Evolutionary conservation across 2,888 invertebrate genomes (phyloP), one percentile per base, ranked within the genome.

Genomic region (Rutpela maculata): DNA sequence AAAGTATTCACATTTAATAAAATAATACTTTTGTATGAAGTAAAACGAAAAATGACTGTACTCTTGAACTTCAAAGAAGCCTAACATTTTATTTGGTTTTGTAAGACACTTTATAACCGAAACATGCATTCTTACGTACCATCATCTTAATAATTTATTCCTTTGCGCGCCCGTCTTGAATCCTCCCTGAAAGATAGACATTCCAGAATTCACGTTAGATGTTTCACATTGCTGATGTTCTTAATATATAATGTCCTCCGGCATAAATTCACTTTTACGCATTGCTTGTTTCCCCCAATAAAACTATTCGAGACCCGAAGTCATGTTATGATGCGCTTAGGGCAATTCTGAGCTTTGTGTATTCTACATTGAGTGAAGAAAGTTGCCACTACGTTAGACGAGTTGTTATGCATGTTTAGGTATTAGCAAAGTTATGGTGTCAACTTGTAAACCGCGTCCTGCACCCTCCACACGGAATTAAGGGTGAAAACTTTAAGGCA

Each of bases 191-290:
- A 50, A 50, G n/a, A 50, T n/a, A 50, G 50, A n/a, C 50, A 50
- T 50, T 50, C 50, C 50, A n/a, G 6, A 50, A n/a, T n/a, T 50
- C 50, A 50, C 12, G 6, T 15, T 50, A 50, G 50, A 50, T n/a
- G 50, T 50, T 50, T 50, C 50, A 50, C 50, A 50, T 50, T 50
- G n/a, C 12, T 50, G 50, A 43, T 43, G 43, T 12, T 43, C 15
- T n/a, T 50, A 50, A 50, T 50, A 50, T 50, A 15, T 50, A 50
- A 50, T 50, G n/a, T n/a, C 50, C n/a, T 5, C n/a, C n/a, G n/a
- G n/a, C 50, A n/a, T 50, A 50, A 50, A 50, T 50, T 50, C 50
- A 50, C 50, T 50, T n/a, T 43, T 50, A 50, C 15, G 50, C 50
- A n/a, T 50, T 50, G 50, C 50, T 50, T 15, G n/a, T 43, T 50